These are phyloP conservation scores for Acanthacorydalis orientalis DNA, from an alignment of 2,888 invertebrate genomes.

Conservation along the genomic window DNA sequence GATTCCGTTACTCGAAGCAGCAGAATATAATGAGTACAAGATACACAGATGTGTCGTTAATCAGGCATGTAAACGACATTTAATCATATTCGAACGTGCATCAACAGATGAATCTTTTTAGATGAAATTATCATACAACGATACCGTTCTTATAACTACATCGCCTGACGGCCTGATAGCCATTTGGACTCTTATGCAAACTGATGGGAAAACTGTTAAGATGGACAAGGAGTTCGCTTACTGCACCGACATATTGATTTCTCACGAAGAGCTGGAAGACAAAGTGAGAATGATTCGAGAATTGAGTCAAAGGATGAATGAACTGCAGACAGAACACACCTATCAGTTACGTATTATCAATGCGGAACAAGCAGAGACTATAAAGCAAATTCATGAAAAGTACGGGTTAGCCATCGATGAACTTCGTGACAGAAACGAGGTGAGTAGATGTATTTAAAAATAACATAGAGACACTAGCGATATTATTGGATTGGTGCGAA, in stretches of 20 bases:
- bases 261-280: constrained; percentile 58
- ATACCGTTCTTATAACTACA: constrained; percentile 56
- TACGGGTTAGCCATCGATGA: constrained; percentile 71
- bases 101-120: constrained; percentile 10
- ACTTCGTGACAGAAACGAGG: constrained; percentile 53
- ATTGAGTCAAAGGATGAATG: constrained; percentile 54
- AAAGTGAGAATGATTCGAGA: constrained; percentile 53
- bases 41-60: constrained; percentile 34
- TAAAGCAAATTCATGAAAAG: constrained; percentile 65
- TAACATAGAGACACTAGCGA: too few species aligned
- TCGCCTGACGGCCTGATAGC: constrained; percentile 65
- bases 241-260: constrained; percentile 70
- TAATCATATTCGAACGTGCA: neutral
- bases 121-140: constrained; percentile 62
- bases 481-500: too few species aligned
- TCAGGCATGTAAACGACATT: constrained; percentile 20
- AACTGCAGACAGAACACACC: constrained; percentile 73
- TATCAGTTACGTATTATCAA: constrained; percentile 72
- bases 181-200: constrained; percentile 67
- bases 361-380: constrained; percentile 58
- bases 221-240: constrained; percentile 59
- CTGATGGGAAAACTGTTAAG: constrained; percentile 50
- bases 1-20: constrained; percentile 52
- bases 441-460: constrained; percentile 14
- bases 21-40: constrained; percentile 31